Evolutionary conservation across 2,797 vertebrate species (phyloP), one percentile per base, ranked within the genome.

Genomic region (Falco biarmicus): DNA sequence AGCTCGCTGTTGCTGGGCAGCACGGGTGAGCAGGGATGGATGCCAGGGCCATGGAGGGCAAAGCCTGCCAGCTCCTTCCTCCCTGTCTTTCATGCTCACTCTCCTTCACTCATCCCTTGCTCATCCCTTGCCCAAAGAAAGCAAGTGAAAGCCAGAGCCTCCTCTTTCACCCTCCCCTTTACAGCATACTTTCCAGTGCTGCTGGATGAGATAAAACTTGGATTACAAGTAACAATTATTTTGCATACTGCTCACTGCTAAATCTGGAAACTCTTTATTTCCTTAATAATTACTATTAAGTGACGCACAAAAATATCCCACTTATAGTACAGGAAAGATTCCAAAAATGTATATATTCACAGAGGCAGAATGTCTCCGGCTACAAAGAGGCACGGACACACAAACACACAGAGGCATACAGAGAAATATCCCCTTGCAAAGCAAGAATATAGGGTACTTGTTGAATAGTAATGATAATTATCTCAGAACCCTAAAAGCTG

Each of bases 211-310:
- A 69, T n/a, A 41, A 90, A 95, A 61, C 13, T 8, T 65, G 68
- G 61, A 84, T 85, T 54, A 25, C 54, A 92, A 81, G 54, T 34
- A 78, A 84, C 78, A 93, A 87, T 90, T 83, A 87, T 68, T 59
- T 76, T 65, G 84, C 90, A 73, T 26, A 34, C 63, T 88, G 53
- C 54, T 83, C 79, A 56, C 47, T 88, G 74, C 63, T 95, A 95
- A 96, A 91, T 95, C 53, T 82, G 69, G 90, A 90, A 96, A 89
- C 75, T 69, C 31, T 89, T 96, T 87, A 84, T 95, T 95, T 95
- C 77, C 92, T 90, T 90, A 87, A 96, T 90, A 87, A 90, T 88
- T 68, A 39, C 86, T 90, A 65, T 85, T 64, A 92, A 96, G 66
- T 14, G 15, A 87, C 48, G 34, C 21, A 80, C 63, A 95, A 94